Percentiles rank a stretch among this genome's conserved stretches.
Evolutionary conservation across 2,888 invertebrate species (phyloP).

Genomic region (Nomada fabriciana): DNA sequence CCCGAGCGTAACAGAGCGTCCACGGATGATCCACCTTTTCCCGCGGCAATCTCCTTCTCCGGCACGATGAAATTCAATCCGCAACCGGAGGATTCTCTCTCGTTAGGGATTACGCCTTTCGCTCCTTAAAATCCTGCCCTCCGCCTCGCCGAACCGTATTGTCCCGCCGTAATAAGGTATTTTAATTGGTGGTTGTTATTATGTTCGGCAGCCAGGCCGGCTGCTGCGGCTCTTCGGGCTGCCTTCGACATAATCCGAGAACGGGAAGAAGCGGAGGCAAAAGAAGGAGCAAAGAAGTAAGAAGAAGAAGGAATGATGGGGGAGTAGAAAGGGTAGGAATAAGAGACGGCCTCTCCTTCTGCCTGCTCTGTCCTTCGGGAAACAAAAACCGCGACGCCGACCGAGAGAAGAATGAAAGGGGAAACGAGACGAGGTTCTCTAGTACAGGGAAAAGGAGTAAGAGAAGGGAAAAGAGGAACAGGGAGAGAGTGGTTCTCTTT

Average conservation of each 20-base stretch:
- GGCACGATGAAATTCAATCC: constrained; percentile 66
- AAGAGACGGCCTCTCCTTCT: constrained; percentile 40
- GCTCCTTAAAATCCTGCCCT: constrained; percentile 64
- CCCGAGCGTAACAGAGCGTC: constrained; percentile 49
- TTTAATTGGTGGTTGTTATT: constrained; percentile 82
- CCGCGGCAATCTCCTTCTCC: constrained; percentile 50
- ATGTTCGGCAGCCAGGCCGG: constrained; percentile 71
- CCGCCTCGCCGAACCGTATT: constrained; percentile 71
- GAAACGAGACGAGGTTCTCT: constrained; percentile 37
- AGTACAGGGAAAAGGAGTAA: not conserved
- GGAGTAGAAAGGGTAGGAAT: constrained; percentile 18
- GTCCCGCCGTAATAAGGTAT: constrained; percentile 81
- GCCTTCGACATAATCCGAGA: constrained; percentile 61
- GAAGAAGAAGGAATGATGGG: constrained; percentile 5
- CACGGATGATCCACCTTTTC: constrained; percentile 59
- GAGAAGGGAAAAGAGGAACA: not conserved
- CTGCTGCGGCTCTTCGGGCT: constrained; percentile 34
- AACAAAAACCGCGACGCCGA: constrained; percentile 50
- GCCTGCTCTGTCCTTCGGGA: constrained; percentile 40
- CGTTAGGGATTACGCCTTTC: constrained; percentile 67
- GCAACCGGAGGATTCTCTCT: constrained; percentile 59
- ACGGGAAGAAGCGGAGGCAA: constrained; percentile 42
- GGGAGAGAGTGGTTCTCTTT: constrained; percentile 38
- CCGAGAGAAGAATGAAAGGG: constrained; percentile 42
- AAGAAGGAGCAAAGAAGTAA: constrained; percentile 12